Base-by-base conservation (phyloP, 2,888 invertebrate species). In the Drosophila monieri region DNA sequence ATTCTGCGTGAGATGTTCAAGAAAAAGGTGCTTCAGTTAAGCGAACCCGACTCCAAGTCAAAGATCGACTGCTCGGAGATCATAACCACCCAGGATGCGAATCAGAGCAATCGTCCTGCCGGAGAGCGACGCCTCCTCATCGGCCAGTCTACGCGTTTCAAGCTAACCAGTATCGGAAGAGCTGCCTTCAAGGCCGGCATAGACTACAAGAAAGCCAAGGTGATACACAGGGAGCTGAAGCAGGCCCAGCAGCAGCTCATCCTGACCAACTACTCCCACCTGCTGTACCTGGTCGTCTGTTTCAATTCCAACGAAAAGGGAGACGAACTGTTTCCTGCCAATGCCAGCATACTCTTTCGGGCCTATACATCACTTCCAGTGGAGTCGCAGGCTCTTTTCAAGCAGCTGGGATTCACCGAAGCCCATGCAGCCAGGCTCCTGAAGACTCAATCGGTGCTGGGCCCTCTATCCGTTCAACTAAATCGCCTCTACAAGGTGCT, bases 161-260 rank as follows among this genome's bases (percentile, higher is more conserved):
- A 93, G 46, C 93, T 95, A 35, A 95, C 94, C 74, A 92, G 92
- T 73, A 91, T 97, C 27, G 98, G 98, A 10, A 93, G 92, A 73
- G 97, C 98, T 2, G 95, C 97, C 25, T 96, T 97, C 80, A 96
- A 95, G 93, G 97, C 96, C n/a, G 95, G 95, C 62, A 94, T 99
- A 74, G 96, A 96, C 75, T 93, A 97, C 49, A 92, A 94, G 10
- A 93, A 93, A 51, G 96, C 97, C 0, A 93, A 94, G 76, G 93
- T 93, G 73, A 92, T 99, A n/a, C 94, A 96, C 78, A 92, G 93
- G 6, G 98, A 98, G 89, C 92, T 98, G 66, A 92, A 93, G 69
- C 90, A 91, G 55, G 97, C 97, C 0, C 94, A 96, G 74, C 93
- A 93, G 49, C 94, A 95, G 49, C 92, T 99, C 59, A 96, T 98